Conservation (phyloP, 2,888 invertebrate genomes). For the Physocephala rufipes region DNA sequence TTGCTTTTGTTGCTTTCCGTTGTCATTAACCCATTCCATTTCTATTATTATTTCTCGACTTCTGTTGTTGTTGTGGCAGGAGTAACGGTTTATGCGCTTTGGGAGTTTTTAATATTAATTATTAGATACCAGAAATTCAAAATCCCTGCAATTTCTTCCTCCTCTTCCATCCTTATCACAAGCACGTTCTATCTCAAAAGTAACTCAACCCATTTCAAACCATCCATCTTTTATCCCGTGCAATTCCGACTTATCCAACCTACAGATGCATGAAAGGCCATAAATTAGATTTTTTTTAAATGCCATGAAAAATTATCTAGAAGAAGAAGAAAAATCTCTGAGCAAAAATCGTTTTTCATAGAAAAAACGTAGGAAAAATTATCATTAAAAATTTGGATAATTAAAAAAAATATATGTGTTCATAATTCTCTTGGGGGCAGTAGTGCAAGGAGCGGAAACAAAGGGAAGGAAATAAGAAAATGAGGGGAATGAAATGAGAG, state of each 20-base stretch:
- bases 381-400: slow-evolving; percentile 64
- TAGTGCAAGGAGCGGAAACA: background rate
- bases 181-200: slow-evolving; percentile 17
- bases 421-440: background rate
- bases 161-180: slow-evolving; percentile 25
- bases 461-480: background rate
- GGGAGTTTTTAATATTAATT: slow-evolving; percentile 56
- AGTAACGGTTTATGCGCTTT: slow-evolving; percentile 32
- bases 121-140: slow-evolving; percentile 49
- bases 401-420: slow-evolving; percentile 52
- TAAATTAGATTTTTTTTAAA: slow-evolving; percentile 53
- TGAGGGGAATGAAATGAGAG: background rate
- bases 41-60: slow-evolving; percentile 25
- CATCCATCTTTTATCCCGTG: slow-evolving; percentile 26
- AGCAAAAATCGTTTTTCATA: slow-evolving; percentile 45
- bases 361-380: slow-evolving; percentile 53
- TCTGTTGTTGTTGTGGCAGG: slow-evolving; percentile 10
- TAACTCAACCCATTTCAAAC: background rate
- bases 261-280: slow-evolving; percentile 41
- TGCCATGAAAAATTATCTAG: slow-evolving; percentile 35
- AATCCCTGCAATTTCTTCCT: background rate
- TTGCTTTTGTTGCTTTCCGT: too few relatives aligned
- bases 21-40: too few relatives aligned
- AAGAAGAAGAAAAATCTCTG: slow-evolving; percentile 48
- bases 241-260: slow-evolving; percentile 48